A percentile compares a stretch with the other conserved stretches of the same genome.
Conservation (phyloP, 2,113 vertebrate species). For the Peucedramus taeniatus region DNA sequence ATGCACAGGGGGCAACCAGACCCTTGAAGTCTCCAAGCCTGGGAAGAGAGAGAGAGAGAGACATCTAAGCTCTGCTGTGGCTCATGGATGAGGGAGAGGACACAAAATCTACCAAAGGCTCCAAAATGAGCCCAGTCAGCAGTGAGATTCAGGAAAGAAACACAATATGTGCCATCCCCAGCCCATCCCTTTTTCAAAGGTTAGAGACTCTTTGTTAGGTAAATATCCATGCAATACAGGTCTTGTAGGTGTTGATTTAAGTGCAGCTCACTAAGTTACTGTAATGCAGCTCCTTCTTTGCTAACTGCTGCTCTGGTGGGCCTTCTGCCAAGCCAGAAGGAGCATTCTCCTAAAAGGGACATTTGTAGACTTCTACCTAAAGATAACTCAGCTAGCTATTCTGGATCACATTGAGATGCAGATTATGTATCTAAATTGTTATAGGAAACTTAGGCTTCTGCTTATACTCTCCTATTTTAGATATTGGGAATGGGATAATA, state of each 20-base stretch:
- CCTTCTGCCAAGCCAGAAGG: not conserved
- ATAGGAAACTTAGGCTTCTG: not conserved
- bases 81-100: not conserved
- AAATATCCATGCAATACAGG: not conserved
- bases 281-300: not conserved
- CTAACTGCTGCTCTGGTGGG: not conserved
- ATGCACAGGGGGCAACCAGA: not conserved
- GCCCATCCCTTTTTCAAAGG: not conserved
- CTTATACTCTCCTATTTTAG: not conserved
- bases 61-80: not conserved
- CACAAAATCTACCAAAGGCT: not conserved
- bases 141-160: not conserved
- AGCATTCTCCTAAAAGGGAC: not conserved
- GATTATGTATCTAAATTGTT: not conserved
- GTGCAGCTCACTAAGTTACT: not conserved
- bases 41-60: not conserved
- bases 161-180: not conserved
- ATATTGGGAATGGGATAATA: too few relatives aligned
- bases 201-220: not conserved
- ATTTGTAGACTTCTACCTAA: not conserved
- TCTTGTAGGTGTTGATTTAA: not conserved
- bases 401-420: not conserved
- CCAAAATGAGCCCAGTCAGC: rapidly evolving
- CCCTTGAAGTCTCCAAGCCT: not conserved
- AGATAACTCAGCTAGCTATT: not conserved